Base-by-base conservation (phyloP, 2,797 vertebrate species). In the Phrynocephalus forsythii region DNA sequence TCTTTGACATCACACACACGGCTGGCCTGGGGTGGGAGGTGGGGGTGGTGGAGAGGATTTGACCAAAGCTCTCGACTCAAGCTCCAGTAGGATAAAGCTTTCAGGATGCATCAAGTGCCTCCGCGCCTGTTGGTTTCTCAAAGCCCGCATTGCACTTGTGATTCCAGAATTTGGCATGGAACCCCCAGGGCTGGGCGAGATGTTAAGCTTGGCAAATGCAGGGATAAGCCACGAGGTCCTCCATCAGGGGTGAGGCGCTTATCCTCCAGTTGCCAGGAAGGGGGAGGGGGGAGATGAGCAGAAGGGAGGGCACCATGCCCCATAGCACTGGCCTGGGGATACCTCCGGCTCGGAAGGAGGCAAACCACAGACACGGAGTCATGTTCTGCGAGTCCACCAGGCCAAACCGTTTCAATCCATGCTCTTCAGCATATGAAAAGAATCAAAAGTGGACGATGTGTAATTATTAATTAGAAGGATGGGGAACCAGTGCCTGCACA, bases 151-250 rank as follows among this genome's bases (percentile, higher is more conserved):
- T 76, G 81, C 79, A 91, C 85, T 88, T 93, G 92, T 56, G 91
- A 95, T 94, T 90, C 94, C 89, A 3, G 3, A 87, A 90, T 93
- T 91, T 95, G 95, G 93, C 85, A 6, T 4, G 56, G 88, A 84
- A 90, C 91, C 89, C 81, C 92, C 86, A 90, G 91, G 93, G 93
- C 92, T 93, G 77, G 20, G 89, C 92, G 92, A 92, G 94, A 90
- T 90, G 94, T 94, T 96, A 94, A 95, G 96, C 95, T 93, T 87
- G 75, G 4, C 86, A 93, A 93, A 92, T 83, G 91, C 90, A 88
- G 88, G 88, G 93, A 88, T 89, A 20, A 92, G 90, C 93, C 90
- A 90, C 5, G 75, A 22, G 24, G 13, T 92, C 91, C 88, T 91
- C 86, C 91, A 80, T 86, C 91, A 87, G 77, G 91, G 90, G 91